Conservation (phyloP, 2,113 vertebrate genomes). For the Pardalotus punctatus region DNA sequence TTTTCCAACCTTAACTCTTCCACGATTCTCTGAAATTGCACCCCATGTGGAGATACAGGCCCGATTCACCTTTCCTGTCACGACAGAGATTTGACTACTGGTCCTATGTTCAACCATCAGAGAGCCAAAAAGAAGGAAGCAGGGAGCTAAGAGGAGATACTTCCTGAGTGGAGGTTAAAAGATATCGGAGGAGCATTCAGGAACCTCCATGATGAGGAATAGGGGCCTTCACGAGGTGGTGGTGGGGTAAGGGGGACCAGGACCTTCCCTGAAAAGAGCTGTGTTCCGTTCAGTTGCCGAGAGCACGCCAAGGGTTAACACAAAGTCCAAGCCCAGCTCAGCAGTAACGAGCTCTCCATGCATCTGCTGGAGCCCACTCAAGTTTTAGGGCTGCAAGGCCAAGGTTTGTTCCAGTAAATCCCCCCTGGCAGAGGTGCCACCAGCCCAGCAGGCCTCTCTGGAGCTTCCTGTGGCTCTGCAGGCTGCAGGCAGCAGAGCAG, state of each 20-base stretch:
- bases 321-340: neutral
- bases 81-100: neutral
- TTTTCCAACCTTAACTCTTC: neutral
- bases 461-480: neutral
- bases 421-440: conserved; percentile 3
- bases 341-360: conserved; percentile 40
- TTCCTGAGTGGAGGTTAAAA: accelerated
- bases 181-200: neutral
- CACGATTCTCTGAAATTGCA: accelerated
- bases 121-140: neutral
- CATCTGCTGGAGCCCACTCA: neutral
- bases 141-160: neutral
- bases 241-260: neutral
- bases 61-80: neutral
- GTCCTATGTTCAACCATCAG: neutral
- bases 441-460: neutral
- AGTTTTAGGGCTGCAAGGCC: neutral
- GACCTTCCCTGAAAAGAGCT: neutral
- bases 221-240: neutral
- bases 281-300: neutral
- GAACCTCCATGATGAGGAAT: neutral
- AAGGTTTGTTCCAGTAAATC: conserved; percentile 38
- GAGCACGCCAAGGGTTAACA: neutral
- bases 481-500: neutral
- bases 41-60: accelerated